phyloP scores from a whole-genome alignment of 1,140 invertebrate genomes.

The Drosophila ficusphila region DNA sequence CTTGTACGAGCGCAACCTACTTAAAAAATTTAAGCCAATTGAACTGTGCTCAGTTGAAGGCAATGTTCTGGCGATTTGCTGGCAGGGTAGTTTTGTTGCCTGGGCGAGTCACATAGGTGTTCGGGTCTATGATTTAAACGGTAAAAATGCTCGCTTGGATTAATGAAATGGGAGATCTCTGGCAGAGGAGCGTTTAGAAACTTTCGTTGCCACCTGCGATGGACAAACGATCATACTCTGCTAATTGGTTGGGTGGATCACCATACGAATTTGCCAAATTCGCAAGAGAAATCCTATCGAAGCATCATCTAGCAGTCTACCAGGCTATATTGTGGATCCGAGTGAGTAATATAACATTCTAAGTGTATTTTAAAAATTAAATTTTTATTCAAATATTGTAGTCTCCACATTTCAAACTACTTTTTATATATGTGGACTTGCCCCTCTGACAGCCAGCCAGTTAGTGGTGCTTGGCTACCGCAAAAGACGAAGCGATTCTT shows the following conservation, averaged over 20 bases:
- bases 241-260: constrained; percentile 97
- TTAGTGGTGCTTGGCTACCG: constrained; percentile 91
- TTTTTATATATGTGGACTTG: constrained; percentile 96
- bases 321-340: constrained; percentile 91
- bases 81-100: constrained; percentile 94
- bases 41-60: constrained; percentile 94
- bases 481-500: constrained; percentile 88
- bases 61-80: constrained; percentile 93
- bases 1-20: constrained; percentile 94
- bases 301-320: constrained; percentile 88
- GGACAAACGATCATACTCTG: constrained; percentile 93
- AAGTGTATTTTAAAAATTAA: background rate
- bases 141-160: constrained; percentile 91
- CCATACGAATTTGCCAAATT: constrained; percentile 94
- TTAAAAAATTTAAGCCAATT: constrained; percentile 91
- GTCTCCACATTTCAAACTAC: constrained; percentile 95
- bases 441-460: constrained; percentile 89
- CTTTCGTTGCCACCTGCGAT: constrained; percentile 95
- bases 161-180: constrained; percentile 91
- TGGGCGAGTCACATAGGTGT: constrained; percentile 96
- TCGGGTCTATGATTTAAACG: constrained; percentile 94
- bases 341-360: constrained; percentile 80
- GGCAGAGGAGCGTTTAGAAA: constrained; percentile 87
- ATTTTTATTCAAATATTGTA: constrained; percentile 66
- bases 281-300: constrained; percentile 89